Base-by-base conservation (phyloP, 2,888 invertebrate species). In the Seira ritae region DNA sequence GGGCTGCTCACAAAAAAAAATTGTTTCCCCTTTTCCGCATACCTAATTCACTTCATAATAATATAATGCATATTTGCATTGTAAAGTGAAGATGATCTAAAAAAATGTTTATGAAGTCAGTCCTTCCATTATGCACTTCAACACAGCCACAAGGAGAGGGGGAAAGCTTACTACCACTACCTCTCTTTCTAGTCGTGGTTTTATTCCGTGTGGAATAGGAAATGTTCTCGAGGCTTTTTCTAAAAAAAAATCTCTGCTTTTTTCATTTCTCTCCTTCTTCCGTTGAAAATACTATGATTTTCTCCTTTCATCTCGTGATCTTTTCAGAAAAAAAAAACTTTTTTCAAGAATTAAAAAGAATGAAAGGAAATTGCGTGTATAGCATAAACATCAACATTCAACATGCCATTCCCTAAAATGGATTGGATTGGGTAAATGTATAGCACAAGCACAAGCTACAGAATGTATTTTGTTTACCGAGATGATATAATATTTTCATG, bases 1-100 rank as follows among this genome's bases (percentile, higher is more conserved):
- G 22, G 68, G 76, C 55, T 23, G 31, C 66, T 42, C 42, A 42
- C 42, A 42, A 42, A n/a, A n/a, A n/a, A n/a, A n/a, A n/a, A n/a
- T n/a, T n/a, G n/a, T n/a, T n/a, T n/a, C n/a, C n/a, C n/a, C n/a
- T n/a, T n/a, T 42, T 12, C 42, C 42, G 42, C n/a, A 42, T 4
- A 42, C 42, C 12, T 8, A 42, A 42, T 42, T 42, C 6, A 42
- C 6, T 42, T 42, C 42, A 42, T 42, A 42, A 42, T n/a, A n/a
- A n/a, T n/a, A n/a, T n/a, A n/a, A n/a, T 42, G 12, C 42, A 42
- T 42, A 42, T 42, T 42, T 42, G 42, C 42, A 42, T 42, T 42
- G 42, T 42, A 42, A 42, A 42, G 42, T 42, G 42, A 12, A 12
- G 42, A 42, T 42, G 6, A 42, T 42, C 42, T 42, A 42, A 12